Evolutionary conservation across 2,888 invertebrate species (phyloP), one percentile per base, ranked within the genome.

Genomic region (Nemoura dubitans): DNA sequence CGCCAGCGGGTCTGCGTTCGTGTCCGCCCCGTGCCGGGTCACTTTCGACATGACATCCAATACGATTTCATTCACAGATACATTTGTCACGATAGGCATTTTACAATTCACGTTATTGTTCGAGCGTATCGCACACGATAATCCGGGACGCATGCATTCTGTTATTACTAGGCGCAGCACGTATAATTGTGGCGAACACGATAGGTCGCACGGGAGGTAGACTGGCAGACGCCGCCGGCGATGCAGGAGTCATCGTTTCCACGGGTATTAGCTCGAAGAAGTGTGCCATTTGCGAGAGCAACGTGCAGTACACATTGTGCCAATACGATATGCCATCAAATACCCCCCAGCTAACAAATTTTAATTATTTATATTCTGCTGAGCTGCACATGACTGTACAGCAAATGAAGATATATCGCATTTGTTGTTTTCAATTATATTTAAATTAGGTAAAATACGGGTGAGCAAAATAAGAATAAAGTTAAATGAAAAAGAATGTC

Each of bases 51-150:
- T 59, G 59, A 59, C 59, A 59, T 59, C 59, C 59, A 59, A 59
- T 59, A 59, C 59, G 59, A 59, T 59, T 59, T 59, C 3, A 59
- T 59, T 59, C 59, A 59, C 1, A 59, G 21, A 10, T 16, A 59
- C 59, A 59, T 59, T 59, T 59, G 59, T 59, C 59, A 59, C 59
- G 59, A 59, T 59, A 59, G 59, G 16, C 59, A 21, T 59, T 59
- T 59, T 59, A 59, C 59, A 59, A 59, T 59, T 59, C 59, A 59
- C 59, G 59, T 59, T 59, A 59, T 59, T 59, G 59, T 59, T 59
- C 59, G 59, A 21, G 6, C 59, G 14, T 59, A 59, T 59, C 59
- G 21, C 14, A 59, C 59, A 59, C 59, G 59, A 59, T 59, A 59
- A 59, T 59, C 59, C 59, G 59, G n/a, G n/a, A n/a, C 36, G 36